phyloP scores from a whole-genome alignment of 2,797 vertebrate genomes.

The Sphenodon punctatus region DNA sequence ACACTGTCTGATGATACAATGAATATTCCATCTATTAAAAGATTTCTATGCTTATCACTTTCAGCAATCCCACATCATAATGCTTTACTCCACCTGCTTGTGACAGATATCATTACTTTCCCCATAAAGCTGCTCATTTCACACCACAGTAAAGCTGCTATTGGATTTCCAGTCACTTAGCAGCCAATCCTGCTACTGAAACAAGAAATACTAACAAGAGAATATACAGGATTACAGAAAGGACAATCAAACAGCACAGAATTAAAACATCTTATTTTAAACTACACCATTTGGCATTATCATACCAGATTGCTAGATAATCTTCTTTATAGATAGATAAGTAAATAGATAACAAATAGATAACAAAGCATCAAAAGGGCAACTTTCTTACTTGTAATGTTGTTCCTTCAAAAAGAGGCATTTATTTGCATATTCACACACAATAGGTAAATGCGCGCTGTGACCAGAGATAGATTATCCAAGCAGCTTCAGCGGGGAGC shows the following conservation, averaged over 20 bases:
- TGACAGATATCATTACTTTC: conserved; percentile 74
- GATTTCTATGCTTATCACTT: conserved; percentile 68
- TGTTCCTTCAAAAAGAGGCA: too few species aligned
- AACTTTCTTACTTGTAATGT: too few species aligned
- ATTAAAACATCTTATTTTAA: neutral
- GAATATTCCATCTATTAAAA: conserved; percentile 73
- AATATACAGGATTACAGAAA: neutral
- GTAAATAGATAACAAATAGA: too few species aligned
- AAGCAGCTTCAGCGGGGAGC: too few species aligned
- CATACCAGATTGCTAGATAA: neutral
- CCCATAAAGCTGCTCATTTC: conserved; percentile 69
- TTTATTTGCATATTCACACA: too few species aligned
- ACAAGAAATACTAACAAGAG: neutral
- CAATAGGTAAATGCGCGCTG: too few species aligned
- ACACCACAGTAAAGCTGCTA: conserved; percentile 48
- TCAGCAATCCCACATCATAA: conserved; percentile 51
- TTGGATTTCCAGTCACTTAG: conserved; percentile 65
- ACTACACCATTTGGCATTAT: neutral
- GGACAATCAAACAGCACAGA: neutral
- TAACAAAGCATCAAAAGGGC: too few species aligned
- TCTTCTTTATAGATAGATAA: neutral
- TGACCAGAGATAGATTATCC: too few species aligned
- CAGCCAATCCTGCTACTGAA: neutral
- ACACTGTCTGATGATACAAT: conserved; percentile 42
- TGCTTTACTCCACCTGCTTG: conserved; percentile 65